phyloP scores from a whole-genome alignment of 2,888 invertebrate genomes.

The Cyrtodaria siliqua region DNA sequence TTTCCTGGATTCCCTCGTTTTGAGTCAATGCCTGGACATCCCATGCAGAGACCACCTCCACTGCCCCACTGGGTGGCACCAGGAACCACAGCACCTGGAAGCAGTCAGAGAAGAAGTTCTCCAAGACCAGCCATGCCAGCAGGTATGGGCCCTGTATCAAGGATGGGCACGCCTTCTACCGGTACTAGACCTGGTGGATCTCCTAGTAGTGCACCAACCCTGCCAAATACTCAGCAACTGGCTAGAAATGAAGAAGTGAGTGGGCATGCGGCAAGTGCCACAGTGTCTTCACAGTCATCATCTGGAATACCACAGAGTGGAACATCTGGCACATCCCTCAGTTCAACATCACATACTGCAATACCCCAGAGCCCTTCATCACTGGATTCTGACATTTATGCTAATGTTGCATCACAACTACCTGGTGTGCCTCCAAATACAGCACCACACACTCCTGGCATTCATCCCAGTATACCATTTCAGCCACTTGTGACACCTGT shows the following conservation, averaged over 20 bases:
- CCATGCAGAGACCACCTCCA: slow-evolving; percentile 39
- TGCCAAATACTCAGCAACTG: too few relatives aligned
- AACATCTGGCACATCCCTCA: not conserved
- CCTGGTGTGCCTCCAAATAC: too few relatives aligned
- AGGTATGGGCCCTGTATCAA: slow-evolving; percentile 1
- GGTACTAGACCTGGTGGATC: not conserved
- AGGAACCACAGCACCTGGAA: slow-evolving; percentile 23
- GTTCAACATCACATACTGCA: not conserved
- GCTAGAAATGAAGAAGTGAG: too few relatives aligned
- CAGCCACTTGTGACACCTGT: too few relatives aligned
- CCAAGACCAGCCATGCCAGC: slow-evolving; percentile 32
- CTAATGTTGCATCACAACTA: too few relatives aligned
- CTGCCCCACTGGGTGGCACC: slow-evolving; percentile 61
- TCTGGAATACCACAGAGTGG: not conserved
- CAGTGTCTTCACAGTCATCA: slow-evolving; percentile 1
- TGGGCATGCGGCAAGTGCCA: not conserved
- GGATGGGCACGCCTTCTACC: not conserved
- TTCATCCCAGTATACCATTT: too few relatives aligned
- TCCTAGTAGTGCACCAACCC: slow-evolving; percentile 16
- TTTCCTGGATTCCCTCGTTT: slow-evolving; percentile 32
- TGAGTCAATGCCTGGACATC: slow-evolving; percentile 36
- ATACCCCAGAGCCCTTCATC: not conserved
- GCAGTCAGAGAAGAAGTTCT: slow-evolving; percentile 19
- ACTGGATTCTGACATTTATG: too few relatives aligned
- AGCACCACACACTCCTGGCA: too few relatives aligned